Evolutionary conservation across 2,797 vertebrate species (phyloP), one percentile per base, ranked within the genome.

Genomic region (Arrhamphus sclerolepis): DNA sequence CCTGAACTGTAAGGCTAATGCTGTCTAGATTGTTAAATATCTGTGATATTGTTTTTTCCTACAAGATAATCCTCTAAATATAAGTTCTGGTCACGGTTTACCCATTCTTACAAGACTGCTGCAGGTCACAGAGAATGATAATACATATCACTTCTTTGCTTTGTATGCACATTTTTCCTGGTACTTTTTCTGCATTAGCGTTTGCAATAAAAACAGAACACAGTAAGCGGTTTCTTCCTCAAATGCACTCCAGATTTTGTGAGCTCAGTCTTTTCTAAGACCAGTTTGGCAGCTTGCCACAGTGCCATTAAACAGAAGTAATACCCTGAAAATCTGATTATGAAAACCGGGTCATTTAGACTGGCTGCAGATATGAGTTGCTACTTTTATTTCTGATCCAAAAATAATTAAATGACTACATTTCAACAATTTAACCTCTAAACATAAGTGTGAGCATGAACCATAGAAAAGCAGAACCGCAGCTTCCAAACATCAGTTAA

Each of bases 91-190:
- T 66, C 46, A 69, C 7, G 46, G 51, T 59, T 66, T 56, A 20
- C n/a, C 7, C 42, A 31, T 40, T 70, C 44, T 41, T 21, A 26
- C 1, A 17, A 56, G 40, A 48, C 65, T 52, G 29, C 29, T 57
- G 66, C 59, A 63, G 57, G 57, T 77, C 75, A 64, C 70, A 63
- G 50, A 71, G 28, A 69, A 61, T 46, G 17, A 13, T 16, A 55
- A 47, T n/a, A 49, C 40, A 43, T 56, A 43, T 73, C 46, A 17
- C 51, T 19, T 42, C 49, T 67, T 29, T 60, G 72, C 56, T 51
- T 52, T 13, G 58, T 20, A 63, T 66, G 58, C 22, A 4, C 46
- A 55, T 38, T 55, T 64, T 71, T n/a, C n/a, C 44, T 46, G 39
- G 6, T 17, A 39, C 29, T 55, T 59, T 71, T 56, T 59, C 43